Percentiles rank a stretch among this genome's conserved stretches.
Evolutionary conservation across 1,140 invertebrate genomes (phyloP).

Genomic region (Diachasma alloeum): DNA sequence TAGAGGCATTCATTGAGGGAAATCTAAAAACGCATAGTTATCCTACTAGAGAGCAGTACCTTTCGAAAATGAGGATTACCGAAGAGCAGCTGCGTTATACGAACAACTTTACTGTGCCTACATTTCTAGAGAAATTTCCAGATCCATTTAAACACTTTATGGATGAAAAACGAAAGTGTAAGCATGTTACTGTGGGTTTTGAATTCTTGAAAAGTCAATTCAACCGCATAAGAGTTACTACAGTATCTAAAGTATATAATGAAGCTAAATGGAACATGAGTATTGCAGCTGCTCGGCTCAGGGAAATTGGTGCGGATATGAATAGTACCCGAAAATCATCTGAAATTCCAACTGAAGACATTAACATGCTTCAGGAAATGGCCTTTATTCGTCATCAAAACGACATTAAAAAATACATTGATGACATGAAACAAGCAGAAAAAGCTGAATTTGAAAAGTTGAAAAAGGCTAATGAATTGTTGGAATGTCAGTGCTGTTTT

Average conservation of each 20-base stretch:
- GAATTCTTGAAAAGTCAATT: conserved; percentile 56
- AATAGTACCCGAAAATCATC: conserved; percentile 30
- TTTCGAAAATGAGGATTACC: conserved; percentile 49
- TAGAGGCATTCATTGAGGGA: conserved; percentile 54
- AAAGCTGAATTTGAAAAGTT: conserved; percentile 46
- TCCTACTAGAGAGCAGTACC: conserved; percentile 66
- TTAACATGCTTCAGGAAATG: conserved; percentile 63
- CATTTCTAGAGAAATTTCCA: conserved; percentile 68
- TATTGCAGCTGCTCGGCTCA: conserved; percentile 42
- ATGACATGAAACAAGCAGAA: conserved; percentile 46
- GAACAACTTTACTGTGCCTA: conserved; percentile 59
- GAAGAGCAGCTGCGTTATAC: conserved; percentile 58
- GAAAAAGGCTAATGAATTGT: conserved; percentile 40
- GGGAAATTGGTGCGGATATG: conserved; percentile 34
- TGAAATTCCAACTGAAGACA: conserved; percentile 45
- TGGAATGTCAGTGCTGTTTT: conserved; percentile 69
- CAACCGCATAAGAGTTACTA: conserved; percentile 31
- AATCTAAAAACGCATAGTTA: conserved; percentile 62
- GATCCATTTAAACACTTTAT: conserved; percentile 66
- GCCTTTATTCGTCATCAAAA: conserved; percentile 64
- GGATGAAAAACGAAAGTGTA: conserved; percentile 54
- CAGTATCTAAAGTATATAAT: conserved; percentile 34
- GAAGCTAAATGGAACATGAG: conserved; percentile 44
- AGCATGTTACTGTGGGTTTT: conserved; percentile 37
- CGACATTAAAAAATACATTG: conserved; percentile 57